Base-by-base conservation (phyloP, 2,888 invertebrate genomes). In the Epinotia ramella region DNA sequence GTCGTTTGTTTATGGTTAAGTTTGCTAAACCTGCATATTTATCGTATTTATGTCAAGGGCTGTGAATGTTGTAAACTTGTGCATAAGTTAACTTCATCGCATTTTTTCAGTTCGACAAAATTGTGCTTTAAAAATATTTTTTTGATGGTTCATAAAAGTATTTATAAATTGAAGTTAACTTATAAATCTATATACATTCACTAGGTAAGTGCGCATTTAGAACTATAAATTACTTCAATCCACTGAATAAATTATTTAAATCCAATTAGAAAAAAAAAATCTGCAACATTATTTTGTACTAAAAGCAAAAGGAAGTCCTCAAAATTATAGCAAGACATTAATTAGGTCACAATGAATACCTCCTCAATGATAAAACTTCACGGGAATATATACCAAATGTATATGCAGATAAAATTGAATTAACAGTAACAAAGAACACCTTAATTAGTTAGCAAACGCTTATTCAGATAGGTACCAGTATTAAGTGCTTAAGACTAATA, bases 1-100 rank as follows among this genome's bases (percentile, higher is more conserved):
- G 79, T 80, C 81, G 77, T 81, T 83, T 84, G 80, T 83, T 84
- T 84, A 79, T 81, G 79, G 80, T 83, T 82, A 79, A 84, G 82
- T 81, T 82, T 81, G 81, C 81, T 80, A 77, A 83, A 7, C 49
- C n/a, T 73, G 33, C 18, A 59, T 7, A 60, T 65, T 59, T 69
- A 28, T 33, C 16, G 7, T 62, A 46, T 64, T 64, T 13, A 65
- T 46, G 44, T 49, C 9, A 33, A 60, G 28, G 33, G 20, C 33
- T 16, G 49, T 49, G 53, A 53, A 16, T 66, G 28, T 73, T 73
- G 64, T 53, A 44, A 49, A 53, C 49, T 20, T 49, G 49, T 66
- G 49, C 16, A 16, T 49, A 49, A 46, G 46, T 12, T 46, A 3
- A 16, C 46, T 4, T 49, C 49, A 16, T 13, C 13, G 49, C 0